Base-by-base conservation (phyloP, 2,113 vertebrate species). In the Xiphophorus hellerii region DNA sequence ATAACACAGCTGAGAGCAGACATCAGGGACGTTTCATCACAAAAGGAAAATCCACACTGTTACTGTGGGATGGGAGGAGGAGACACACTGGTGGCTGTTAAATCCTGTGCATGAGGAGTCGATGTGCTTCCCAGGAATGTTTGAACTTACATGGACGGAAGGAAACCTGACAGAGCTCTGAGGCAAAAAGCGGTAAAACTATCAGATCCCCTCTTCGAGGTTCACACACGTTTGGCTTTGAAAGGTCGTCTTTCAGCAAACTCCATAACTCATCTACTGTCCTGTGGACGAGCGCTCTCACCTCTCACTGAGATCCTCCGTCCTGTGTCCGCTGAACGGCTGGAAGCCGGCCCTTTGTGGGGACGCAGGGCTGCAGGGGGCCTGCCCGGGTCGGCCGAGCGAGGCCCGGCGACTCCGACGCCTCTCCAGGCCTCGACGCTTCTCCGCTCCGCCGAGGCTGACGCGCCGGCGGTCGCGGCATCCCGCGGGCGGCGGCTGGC, bases 331-430 rank as follows among this genome's bases (percentile, higher is more conserved):
- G 0, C 87, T 94, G 78, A 93, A 92, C 15, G 92, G 82, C 31
- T 89, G 82, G 86, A 95, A 93, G 88, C 88, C 51, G 0, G 92
- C 73, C 76, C 84, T 90, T 0, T 84, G 74, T 1, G 92, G 94
- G 37, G 94, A 93, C 0, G 90, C 87, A 0, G 93, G 91, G 83
- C 94, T 81, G 31, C 95, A 94, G 0, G 96, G 95, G 4, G 93
- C 91, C 0, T 95, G 94, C 0, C 95, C 94, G 0, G 96, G 95
- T 25, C 94, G 80, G 0, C 94, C 91, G 25, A 96, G 92, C 0
- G 96, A 98, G 80, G 97, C 96, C 72, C 97, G 93, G 71, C 96
- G 95, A 87, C 97, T 99, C 72, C 96, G 93, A n/a, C 97, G 93
- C 37, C 97, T 96, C 86, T 97, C 95, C 39, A 97, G 88, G 4